Evolutionary conservation across 2,888 invertebrate genomes (phyloP), one percentile per base, ranked within the genome.

Genomic region (Caenorhabditis zanzibari): DNA sequence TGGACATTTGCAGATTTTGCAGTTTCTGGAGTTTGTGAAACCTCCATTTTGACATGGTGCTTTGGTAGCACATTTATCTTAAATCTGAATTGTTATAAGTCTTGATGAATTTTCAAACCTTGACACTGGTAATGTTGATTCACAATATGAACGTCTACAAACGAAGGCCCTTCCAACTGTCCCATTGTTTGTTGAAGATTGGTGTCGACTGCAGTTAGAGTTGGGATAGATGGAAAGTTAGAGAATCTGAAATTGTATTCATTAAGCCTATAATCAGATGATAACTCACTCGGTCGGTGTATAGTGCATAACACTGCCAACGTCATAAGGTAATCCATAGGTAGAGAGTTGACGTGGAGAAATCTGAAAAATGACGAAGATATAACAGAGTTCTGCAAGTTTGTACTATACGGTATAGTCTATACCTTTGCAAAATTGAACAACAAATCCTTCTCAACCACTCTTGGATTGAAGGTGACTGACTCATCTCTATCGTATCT

Each of bases 231-330:
- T 16, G 61, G 49, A 47, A 79, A 58, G 14, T 66, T 82, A 2
- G 89, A 86, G 52, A 89, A 88, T 66, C 86, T 86, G 68, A 38
- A 38, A 38, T 10, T 12, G 2, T 12, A 38, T 12, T 38, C 38
- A 38, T 32, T 32, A 64, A 63, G 14, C 19, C 35, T 4, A 22
- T 16, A 38, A 10, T 19, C 14, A n/a, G 49, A 24, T 9, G 9
- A 12, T 9, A 12, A 26, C 72, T 75, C 1, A 86, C 86, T 88
- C 87, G 2, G 86, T 86, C 19, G 87, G 88, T 4, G 88, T 84
- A 58, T 88, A 88, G 58, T 88, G 88, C 88, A 88, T 88, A 0
- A 88, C 88, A 41, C 84, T 84, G 56, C 88, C 88, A 14, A 88
- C 74, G 64, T 88, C 88, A 63, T 88, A 88, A 7, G 88, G 88